Percentiles rank a stretch among this genome's conserved stretches.
These are phyloP conservation scores for Platalea minor DNA, from an alignment of 2,797 vertebrate genomes.

Conservation along the genomic window DNA sequence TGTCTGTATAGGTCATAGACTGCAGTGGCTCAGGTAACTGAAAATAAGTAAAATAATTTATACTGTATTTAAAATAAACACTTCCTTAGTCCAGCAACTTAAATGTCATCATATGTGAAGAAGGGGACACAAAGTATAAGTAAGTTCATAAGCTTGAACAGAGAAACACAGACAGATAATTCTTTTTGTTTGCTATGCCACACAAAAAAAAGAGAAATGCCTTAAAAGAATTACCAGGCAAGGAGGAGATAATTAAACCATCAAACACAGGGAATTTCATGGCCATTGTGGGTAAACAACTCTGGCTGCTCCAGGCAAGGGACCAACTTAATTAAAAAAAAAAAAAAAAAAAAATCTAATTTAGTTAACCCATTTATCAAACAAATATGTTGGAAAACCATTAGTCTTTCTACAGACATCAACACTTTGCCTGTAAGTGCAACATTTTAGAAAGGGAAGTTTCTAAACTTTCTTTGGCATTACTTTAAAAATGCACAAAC, in stretches of 20 bases:
- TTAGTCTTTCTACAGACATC: neutral
- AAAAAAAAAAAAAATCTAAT: neutral
- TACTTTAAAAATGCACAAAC: neutral
- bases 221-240: conserved; percentile 30
- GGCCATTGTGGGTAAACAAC: conserved; percentile 29
- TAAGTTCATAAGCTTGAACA: neutral
- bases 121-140: neutral
- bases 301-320: conserved; percentile 18
- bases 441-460: neutral
- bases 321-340: conserved; percentile 36
- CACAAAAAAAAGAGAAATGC: too few relatives aligned
- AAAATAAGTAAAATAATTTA: neutral
- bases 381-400: neutral
- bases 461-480: neutral
- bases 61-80: neutral
- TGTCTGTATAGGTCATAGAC: neutral
- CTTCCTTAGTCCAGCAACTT: neutral
- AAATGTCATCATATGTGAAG: neutral
- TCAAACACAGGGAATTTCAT: neutral
- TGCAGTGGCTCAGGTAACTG: neutral
- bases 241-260: conserved; percentile 43
- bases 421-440: neutral
- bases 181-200: neutral
- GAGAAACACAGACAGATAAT: neutral
- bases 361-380: conserved; percentile 17